Evolutionary conservation across 2,888 invertebrate genomes (phyloP).

Genomic region (Eledone cirrhosa): DNA sequence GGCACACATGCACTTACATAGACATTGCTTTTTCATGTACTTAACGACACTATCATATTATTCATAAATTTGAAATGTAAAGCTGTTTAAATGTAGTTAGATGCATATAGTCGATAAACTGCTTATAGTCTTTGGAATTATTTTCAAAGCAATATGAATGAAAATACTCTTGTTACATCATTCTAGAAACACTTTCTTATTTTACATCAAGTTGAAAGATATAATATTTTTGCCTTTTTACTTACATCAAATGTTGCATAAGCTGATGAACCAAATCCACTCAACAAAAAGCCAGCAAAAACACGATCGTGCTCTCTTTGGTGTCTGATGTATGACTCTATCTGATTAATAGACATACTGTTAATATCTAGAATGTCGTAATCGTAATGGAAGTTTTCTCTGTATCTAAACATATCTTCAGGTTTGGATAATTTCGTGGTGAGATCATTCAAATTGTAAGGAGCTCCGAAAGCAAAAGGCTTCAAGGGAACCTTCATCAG

Average conservation of each 20-base stretch:
- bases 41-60: no score
- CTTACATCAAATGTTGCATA: slow-evolving; percentile 32
- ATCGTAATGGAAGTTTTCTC: slow-evolving; percentile 34
- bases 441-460: slow-evolving; percentile 40
- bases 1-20: no score
- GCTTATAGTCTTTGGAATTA: no score
- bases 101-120: no score
- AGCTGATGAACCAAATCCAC: slow-evolving; percentile 38
- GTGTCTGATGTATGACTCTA: slow-evolving; percentile 29
- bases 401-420: slow-evolving; percentile 40
- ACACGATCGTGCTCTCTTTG: slow-evolving; percentile 31
- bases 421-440: slow-evolving; percentile 39
- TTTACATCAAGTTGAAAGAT: no score
- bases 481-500: slow-evolving; percentile 33
- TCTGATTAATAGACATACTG: slow-evolving; percentile 39
- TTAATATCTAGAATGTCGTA: slow-evolving; percentile 39
- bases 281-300: slow-evolving; percentile 41
- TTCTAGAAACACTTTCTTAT: no score
- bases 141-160: no score
- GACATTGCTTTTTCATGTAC: no score
- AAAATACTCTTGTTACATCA: no score
- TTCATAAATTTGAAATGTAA: no score
- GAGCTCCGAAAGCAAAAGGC: slow-evolving; percentile 32
- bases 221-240: no score
- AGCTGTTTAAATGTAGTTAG: no score